These are phyloP conservation scores for Atta cephalotes DNA, from an alignment of 1,140 invertebrate genomes.

Conservation along the genomic window DNA sequence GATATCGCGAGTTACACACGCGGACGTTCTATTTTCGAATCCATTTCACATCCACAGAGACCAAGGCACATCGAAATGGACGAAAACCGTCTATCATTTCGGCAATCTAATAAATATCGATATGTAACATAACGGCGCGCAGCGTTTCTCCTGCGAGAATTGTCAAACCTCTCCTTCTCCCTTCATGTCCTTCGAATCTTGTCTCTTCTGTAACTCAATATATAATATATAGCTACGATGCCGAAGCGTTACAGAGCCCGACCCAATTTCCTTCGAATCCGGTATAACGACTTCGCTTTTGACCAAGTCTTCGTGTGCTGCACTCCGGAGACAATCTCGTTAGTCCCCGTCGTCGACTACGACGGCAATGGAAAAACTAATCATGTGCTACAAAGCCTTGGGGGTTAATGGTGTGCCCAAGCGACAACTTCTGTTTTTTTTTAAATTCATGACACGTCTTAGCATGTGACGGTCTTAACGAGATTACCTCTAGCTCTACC, in stretches of 20 bases:
- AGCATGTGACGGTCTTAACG: slow-evolving; percentile 50
- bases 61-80: background rate
- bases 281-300: slow-evolving; percentile 16
- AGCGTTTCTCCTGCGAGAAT: background rate
- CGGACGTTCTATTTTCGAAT: background rate
- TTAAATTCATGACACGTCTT: slow-evolving; percentile 58
- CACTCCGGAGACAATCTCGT: slow-evolving; percentile 48
- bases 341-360: slow-evolving; percentile 29
- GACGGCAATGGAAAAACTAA: slow-evolving; percentile 52
- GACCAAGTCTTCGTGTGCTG: slow-evolving; percentile 4
- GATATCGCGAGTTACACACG: background rate
- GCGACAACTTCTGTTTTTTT: slow-evolving; percentile 40
- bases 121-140: background rate
- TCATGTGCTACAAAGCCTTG: slow-evolving; percentile 45
- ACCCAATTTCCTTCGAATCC: slow-evolving; percentile 66
- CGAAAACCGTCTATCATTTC: slow-evolving; percentile 59
- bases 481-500: slow-evolving; percentile 40
- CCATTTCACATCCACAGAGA: slow-evolving; percentile 10
- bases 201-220: background rate
- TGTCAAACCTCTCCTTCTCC: background rate
- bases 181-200: background rate
- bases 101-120: slow-evolving; percentile 65
- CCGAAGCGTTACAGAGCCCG: slow-evolving; percentile 33
- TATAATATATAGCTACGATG: slow-evolving; percentile 21
- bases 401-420: slow-evolving; percentile 51